Evolutionary conservation across 2,888 invertebrate genomes (phyloP), one percentile per base, ranked within the genome.

Genomic region (Cephus runcator): DNA sequence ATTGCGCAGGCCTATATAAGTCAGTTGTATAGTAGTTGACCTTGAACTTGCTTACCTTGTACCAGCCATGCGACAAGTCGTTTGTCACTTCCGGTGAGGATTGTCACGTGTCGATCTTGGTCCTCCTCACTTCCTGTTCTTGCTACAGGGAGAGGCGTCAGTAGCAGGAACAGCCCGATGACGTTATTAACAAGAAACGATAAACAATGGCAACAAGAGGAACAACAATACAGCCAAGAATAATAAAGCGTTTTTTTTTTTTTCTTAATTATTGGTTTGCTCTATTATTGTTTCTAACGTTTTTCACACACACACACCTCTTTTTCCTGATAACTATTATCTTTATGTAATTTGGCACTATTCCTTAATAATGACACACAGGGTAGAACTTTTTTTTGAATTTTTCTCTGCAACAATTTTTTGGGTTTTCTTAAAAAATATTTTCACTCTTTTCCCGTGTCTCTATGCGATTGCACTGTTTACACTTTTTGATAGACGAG

Each of bases 11-110:
- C 23, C 56, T 56, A 23, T 56, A 9, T 56, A 56, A 56, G 56
- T 9, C 6, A 56, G 56, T 56, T 23, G 56, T 34, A 33, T 34
- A 34, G 31, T 71, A 71, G 31, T 74, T 74, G 74, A 74, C 74
- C 74, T 74, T 74, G 74, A 74, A 33, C 74, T 74, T 74, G 34
- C 35, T 84, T 76, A 85, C 85, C 85, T 85, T 80, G 81, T 40
- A 69, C 75, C 74, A 80, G 84, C 84, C 84, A 83, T 85, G 83
- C 85, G 83, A 83, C 73, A 78, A 78, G 73, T 80, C 76, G 76
- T 81, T 81, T 79, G 76, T 79, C 77, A 79, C 78, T 76, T 78
- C 76, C 73, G 75, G 77, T 83, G 31, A 56, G 9, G 56, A 56
- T 56, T 12, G 71, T 71, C 71, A 71, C 71, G 71, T 71, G 71